phyloP scores from a whole-genome alignment of 2,113 vertebrate species.

The Pachyramphus minor region DNA sequence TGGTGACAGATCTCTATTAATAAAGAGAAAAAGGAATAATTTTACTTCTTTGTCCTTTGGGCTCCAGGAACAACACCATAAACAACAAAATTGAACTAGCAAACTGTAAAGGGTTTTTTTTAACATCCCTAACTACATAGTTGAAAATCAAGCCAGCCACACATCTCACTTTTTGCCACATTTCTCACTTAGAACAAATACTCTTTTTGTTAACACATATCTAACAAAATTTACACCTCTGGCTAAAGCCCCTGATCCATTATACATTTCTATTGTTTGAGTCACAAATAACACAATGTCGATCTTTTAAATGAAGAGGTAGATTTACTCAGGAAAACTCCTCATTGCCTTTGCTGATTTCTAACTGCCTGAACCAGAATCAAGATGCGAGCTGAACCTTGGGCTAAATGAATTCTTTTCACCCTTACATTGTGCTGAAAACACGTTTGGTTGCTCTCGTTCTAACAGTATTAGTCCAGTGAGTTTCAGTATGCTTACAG shows the following conservation, averaged over 20 bases:
- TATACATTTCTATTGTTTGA: not conserved
- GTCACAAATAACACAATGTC: not conserved
- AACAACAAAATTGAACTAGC: not conserved
- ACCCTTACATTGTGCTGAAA: not conserved
- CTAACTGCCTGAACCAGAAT: not conserved
- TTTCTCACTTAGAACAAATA: not conserved
- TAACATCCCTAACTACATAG: not conserved
- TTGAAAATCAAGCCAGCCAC: not conserved
- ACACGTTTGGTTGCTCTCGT: not conserved
- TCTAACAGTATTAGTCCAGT: not conserved
- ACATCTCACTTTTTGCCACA: not conserved
- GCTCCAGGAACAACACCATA: not conserved
- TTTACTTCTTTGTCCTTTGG: not conserved
- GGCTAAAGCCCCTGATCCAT: not conserved
- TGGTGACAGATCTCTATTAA: not conserved
- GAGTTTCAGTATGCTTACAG: not conserved
- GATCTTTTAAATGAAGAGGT: not conserved
- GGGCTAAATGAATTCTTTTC: not conserved
- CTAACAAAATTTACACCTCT: not conserved
- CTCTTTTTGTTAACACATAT: not conserved
- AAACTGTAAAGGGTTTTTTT: not conserved
- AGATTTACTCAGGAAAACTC: not conserved
- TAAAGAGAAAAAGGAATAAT: not conserved
- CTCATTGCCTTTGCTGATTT: not conserved
- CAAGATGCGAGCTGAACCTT: not conserved